Conservation (phyloP, 1,140 invertebrate genomes). For the Lysiphlebus fabarum region DNA sequence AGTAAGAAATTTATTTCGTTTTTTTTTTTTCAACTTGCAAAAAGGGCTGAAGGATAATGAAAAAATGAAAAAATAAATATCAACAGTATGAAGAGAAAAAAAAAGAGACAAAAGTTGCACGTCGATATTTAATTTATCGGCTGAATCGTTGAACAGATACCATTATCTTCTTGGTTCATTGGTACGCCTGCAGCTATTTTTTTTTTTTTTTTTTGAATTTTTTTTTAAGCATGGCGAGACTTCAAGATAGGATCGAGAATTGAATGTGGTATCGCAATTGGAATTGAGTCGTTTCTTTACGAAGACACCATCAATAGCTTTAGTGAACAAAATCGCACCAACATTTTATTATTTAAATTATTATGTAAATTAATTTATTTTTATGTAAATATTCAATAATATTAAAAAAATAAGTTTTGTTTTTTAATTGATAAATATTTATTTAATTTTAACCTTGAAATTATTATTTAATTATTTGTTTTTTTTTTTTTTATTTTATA, state of each 20-base stretch:
- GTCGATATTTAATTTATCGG: slow-evolving; percentile 39
- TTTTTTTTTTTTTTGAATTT: background rate
- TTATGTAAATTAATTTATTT: no score
- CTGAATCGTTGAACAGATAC: slow-evolving; percentile 35
- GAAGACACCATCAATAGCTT: no score
- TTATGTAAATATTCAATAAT: no score
- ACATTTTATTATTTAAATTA: no score
- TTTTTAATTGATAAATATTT: no score
- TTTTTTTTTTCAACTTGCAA: background rate
- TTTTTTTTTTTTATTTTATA: no score
- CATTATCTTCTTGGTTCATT: slow-evolving; percentile 24
- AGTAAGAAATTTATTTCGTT: background rate
- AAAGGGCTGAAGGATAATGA: background rate
- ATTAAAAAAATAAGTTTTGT: no score
- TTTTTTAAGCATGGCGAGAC: slow-evolving; percentile 15
- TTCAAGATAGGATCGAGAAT: slow-evolving; percentile 23
- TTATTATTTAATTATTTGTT: no score
- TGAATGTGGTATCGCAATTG: slow-evolving; percentile 11
- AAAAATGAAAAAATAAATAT: no score
- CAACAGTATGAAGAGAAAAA: background rate
- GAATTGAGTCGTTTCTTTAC: slow-evolving; percentile 23
- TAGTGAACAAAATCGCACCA: no score
- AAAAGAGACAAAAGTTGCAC: background rate
- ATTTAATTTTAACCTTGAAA: no score
- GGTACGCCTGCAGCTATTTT: slow-evolving; percentile 8